phyloP scores from a whole-genome alignment of 2,888 invertebrate species.

The Venusia cambrica region DNA sequence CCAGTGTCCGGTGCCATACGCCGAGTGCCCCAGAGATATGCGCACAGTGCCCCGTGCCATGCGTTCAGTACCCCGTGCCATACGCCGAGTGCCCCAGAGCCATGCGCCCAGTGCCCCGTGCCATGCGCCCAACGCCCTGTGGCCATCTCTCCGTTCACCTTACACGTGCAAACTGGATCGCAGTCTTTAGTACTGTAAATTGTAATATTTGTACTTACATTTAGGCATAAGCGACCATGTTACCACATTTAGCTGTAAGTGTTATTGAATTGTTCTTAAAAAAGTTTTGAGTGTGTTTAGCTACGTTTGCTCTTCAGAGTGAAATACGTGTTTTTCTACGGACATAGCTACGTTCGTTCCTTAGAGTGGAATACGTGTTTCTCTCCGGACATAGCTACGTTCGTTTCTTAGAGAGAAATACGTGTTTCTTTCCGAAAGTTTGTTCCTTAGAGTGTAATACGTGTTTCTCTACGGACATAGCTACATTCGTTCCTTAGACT shows the following conservation, averaged over 20 bases:
- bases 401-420: too few relatives aligned
- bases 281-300: constrained; percentile 8
- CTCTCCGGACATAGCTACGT: too few relatives aligned
- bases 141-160: too few relatives aligned
- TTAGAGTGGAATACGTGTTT: too few relatives aligned
- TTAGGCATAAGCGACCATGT: constrained; percentile 9
- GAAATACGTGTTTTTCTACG: too few relatives aligned
- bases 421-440: too few relatives aligned
- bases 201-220: constrained; percentile 25
- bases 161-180: too few relatives aligned
- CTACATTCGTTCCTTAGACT: too few relatives aligned
- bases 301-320: too few relatives aligned
- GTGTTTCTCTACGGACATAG: too few relatives aligned
- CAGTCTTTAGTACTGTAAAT: constrained; percentile 24
- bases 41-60: background rate
- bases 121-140: background rate
- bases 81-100: background rate
- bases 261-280: constrained; percentile 24
- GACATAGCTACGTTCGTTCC: too few relatives aligned
- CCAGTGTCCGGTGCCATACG: background rate
- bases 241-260: constrained; percentile 22
- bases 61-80: background rate
- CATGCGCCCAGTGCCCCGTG: background rate
- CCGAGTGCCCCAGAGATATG: background rate
- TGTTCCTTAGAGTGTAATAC: too few relatives aligned